phyloP scores from a whole-genome alignment of 2,888 invertebrate genomes.

The Nycteola revayana region DNA sequence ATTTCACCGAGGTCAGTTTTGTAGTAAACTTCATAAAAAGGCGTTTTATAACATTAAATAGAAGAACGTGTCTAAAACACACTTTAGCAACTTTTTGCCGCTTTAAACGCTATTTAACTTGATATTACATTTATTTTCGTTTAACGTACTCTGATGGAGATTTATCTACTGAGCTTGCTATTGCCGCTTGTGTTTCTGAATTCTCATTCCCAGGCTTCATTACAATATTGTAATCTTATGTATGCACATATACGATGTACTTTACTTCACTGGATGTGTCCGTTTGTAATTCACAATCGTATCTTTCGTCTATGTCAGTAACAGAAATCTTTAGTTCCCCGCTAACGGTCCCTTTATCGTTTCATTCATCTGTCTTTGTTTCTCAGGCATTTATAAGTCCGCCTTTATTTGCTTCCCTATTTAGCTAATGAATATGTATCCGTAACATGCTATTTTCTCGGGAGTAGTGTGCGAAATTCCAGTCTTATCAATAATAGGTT shows the following conservation, averaged over 20 bases:
- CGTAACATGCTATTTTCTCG: slow-evolving; percentile 15
- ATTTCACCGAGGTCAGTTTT: slow-evolving; percentile 13
- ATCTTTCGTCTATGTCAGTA: slow-evolving; percentile 36
- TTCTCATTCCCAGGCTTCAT: slow-evolving; percentile 38
- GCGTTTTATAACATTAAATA: too few species aligned
- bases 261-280: slow-evolving; percentile 29
- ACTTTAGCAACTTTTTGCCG: slow-evolving; percentile 9
- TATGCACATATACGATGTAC: slow-evolving; percentile 26
- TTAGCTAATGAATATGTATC: slow-evolving; percentile 28
- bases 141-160: slow-evolving; percentile 10
- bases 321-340: slow-evolving; percentile 41
- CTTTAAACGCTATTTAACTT: slow-evolving; percentile 7
- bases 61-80: too few species aligned
- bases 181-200: slow-evolving; percentile 18
- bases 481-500: slow-evolving; percentile 7
- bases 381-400: slow-evolving; percentile 26
- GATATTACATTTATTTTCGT: slow-evolving; percentile 13
- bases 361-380: slow-evolving; percentile 31
- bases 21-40: slow-evolving; percentile 1
- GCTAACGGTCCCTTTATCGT: slow-evolving; percentile 35
- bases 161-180: slow-evolving; percentile 10
- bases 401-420: slow-evolving; percentile 17
- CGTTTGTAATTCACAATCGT: slow-evolving; percentile 39
- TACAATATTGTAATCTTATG: slow-evolving; percentile 35
- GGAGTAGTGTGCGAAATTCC: slow-evolving; percentile 12